Conservation (phyloP, 2,888 invertebrate genomes). For the Hydrotaea cyrtoneurina region DNA sequence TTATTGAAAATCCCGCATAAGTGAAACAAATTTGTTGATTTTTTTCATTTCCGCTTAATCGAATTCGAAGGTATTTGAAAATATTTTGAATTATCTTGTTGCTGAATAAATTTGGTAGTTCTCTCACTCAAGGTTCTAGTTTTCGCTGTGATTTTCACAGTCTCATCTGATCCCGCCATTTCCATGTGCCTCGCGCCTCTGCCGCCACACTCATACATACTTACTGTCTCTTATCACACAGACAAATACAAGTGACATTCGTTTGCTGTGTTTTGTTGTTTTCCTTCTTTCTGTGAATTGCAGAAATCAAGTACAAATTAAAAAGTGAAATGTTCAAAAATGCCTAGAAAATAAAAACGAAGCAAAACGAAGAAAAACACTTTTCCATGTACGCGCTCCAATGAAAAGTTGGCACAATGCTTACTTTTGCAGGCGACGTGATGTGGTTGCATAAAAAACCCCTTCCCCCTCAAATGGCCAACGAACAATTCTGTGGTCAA, state of each 20-base stretch:
- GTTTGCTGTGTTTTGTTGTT: constrained; percentile 12
- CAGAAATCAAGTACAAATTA: constrained; percentile 73
- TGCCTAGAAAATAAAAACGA: constrained; percentile 37
- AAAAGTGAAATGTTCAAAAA: constrained; percentile 77
- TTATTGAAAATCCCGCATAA: too few relatives aligned
- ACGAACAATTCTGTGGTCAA: not conserved
- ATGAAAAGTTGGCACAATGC: constrained; percentile 61
- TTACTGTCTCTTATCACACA: not conserved
- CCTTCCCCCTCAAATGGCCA: not conserved
- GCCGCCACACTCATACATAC: too few relatives aligned
- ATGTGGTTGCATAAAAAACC: constrained; percentile 51
- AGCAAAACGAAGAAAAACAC: constrained; percentile 67
- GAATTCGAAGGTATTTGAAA: too few relatives aligned
- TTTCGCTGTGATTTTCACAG: too few relatives aligned
- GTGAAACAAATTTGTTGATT: too few relatives aligned
- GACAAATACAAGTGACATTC: constrained; percentile 31
- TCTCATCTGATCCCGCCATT: too few relatives aligned
- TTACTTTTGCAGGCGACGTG: constrained; percentile 53
- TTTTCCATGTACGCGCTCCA: constrained; percentile 65
- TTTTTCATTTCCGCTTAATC: too few relatives aligned
- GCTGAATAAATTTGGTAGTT: too few relatives aligned
- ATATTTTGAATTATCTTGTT: too few relatives aligned
- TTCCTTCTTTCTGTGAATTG: constrained; percentile 46
- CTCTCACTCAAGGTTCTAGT: too few relatives aligned
- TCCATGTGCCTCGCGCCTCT: too few relatives aligned